Percentiles rank a stretch among this genome's conserved stretches.
Conservation (phyloP, 1,140 invertebrate species). For the Bombus haemorrhoidalis region DNA sequence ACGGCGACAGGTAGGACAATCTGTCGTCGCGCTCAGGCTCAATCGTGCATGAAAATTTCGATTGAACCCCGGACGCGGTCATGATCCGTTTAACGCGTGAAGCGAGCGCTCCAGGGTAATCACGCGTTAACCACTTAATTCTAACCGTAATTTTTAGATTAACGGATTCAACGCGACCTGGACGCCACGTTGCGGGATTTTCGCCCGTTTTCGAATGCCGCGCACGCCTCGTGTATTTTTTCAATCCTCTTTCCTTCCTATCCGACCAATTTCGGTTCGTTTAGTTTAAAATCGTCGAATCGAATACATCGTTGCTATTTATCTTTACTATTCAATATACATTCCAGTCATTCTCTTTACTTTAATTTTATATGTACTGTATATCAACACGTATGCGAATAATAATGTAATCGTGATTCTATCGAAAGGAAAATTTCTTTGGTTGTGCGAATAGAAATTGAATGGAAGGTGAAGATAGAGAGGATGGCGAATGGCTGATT, state of each 20-base stretch:
- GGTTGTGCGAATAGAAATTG: neutral
- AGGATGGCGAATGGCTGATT: constrained; percentile 10
- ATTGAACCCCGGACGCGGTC: constrained; percentile 34
- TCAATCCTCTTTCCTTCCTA: neutral
- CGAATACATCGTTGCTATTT: neutral
- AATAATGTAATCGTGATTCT: neutral
- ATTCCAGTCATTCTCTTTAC: neutral
- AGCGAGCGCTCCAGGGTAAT: constrained; percentile 32
- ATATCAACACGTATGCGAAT: neutral
- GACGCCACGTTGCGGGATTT: neutral
- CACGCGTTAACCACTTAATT: constrained; percentile 45
- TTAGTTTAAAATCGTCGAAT: neutral
- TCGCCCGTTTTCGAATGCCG: neutral
- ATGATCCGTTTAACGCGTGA: constrained; percentile 47
- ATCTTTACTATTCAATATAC: neutral
- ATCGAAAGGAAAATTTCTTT: neutral
- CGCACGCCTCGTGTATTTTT: neutral
- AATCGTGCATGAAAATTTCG: constrained; percentile 49
- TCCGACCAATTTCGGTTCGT: neutral
- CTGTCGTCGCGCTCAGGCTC: constrained; percentile 32
- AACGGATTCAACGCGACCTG: constrained; percentile 1
- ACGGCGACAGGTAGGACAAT: constrained; percentile 42
- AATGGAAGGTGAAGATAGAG: neutral
- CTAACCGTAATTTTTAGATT: constrained; percentile 43
- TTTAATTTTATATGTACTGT: neutral